Evolutionary conservation across 2,888 invertebrate genomes (phyloP), one percentile per base, ranked within the genome.

Genomic region (Protophormia terraenovae): DNA sequence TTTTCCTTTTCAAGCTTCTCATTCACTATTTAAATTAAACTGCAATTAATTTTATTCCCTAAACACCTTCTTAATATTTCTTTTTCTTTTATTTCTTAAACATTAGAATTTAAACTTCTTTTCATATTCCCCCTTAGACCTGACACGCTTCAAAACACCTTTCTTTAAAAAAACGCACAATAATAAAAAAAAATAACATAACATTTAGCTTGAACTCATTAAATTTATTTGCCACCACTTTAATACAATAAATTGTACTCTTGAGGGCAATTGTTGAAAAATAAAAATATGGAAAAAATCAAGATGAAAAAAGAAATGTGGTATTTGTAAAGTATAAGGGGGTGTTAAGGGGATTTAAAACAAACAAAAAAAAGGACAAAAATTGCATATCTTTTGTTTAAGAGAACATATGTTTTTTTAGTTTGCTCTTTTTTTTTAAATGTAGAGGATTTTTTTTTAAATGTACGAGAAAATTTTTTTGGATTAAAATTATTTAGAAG

Each of bases 191-290:
- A 2, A 27, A n/a, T n/a, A 73, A 66, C 38, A 22, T 41, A 16
- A 41, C 24, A 32, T 73, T 60, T 10, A 62, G 45, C 53, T 50
- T 29, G 53, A 67, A 62, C 81, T 69, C 75, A 64, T 82, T 71
- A 69, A 76, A 75, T 62, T 75, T 67, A 60, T 62, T 72, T 76
- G 76, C 82, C 53, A 71, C 62, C 76, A 71, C 75, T 38, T 50
- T 29, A 73, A 50, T 24, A 62, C 14, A 73, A 78, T 41, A 67
- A 67, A 83, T 75, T 83, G 38, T 83, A 19, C 83, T 73, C 83
- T 62, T 47, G 83, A 55, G 83, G 50, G 73, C 53, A 83, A 73
- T 80, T 79, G 38, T 47, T 75, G n/a, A n/a, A n/a, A n/a, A n/a
- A n/a, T n/a, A n/a, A n/a, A n/a, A n/a, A n/a, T n/a, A n/a, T 64